Evolutionary conservation across 1,140 invertebrate species (phyloP), one percentile per base, ranked within the genome.

Genomic region (Drosophila triauraria): DNA sequence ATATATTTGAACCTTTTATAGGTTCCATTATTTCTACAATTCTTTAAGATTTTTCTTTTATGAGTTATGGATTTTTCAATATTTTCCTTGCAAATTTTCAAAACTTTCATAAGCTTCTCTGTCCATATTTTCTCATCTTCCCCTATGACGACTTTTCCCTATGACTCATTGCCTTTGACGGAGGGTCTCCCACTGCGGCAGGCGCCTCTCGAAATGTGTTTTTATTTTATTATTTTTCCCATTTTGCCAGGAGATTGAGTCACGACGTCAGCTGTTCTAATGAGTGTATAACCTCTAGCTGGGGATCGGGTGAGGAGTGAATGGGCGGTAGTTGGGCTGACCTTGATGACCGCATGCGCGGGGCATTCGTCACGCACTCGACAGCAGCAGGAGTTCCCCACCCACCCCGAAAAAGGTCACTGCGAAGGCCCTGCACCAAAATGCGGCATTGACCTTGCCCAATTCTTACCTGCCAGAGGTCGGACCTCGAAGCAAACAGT

Each of bases 341-440:
- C 84, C 84, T 88, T 88, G 82, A 56, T 82, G 70, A 87, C 83
- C 83, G 83, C 82, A 86, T 86, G 84, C 78, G 85, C 80, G 69
- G 69, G 77, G 65, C 76, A 87, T 82, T 79, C 78, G 69, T 75
- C 80, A 87, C 63, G 75, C 74, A 69, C 56, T 42, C 56, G 44
- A 47, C 42, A 17, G 42, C 47, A 54, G 17, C 20, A 53, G 72
- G 75, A 62, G 63, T 56, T 75, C 6, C 3, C 35, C 35, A 13
- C 35, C 35, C 13, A 3, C 2, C 50, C 4, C 3, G 35, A 9
- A 53, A 76, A 76, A 76, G 71, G 71, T 75, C 69, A 75, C n/a
- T 40, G 43, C 47, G 32, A 53, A 3, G 32, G 30, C 46, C 23
- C 47, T 44, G 68, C 46, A 51, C 50, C 23, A 40, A 40, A 54